Base-by-base conservation (phyloP, 1,140 invertebrate species). In the Drosophila nigromelanica region DNA sequence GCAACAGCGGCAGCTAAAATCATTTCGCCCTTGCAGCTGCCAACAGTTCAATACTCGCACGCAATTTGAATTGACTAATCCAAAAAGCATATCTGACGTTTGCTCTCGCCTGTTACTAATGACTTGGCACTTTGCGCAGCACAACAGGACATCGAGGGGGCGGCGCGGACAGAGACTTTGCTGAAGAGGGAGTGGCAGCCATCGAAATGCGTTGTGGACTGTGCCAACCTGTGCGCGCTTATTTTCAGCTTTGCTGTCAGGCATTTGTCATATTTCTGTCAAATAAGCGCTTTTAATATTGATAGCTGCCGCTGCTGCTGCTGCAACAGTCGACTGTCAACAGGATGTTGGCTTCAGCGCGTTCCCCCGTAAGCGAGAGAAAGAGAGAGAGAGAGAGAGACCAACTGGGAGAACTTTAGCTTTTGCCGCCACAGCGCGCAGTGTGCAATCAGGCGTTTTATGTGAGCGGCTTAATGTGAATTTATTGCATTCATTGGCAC, bases 241-340 rank as follows among this genome's bases (percentile, higher is more conserved):
- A 74, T 74, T 77, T 73, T 52, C 75, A 78, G 76, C 82, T 89
- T 83, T 75, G 69, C 76, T 89, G 83, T 89, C 83, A 89, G 73
- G 83, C 83, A 89, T 89, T 89, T 89, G 83, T 89, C 83, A 89
- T 89, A 89, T 89, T 89, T 89, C 83, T 89, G 83, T 89, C 83
- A 89, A 89, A 89, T 89, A 89, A 89, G 85, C 85, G 83, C 82
- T 89, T 89, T 89, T 89, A 89, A 89, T 89, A 89, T 89, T 89
- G 83, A 89, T 86, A 87, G 82, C 78, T 85, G 81, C 76, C 39
- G 67, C 58, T 66, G 66, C 73, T 58, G 51, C 58, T 40, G 45
- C 60, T 73, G 48, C 51, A 54, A 18, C 42, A 47, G 45, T 54
- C 62, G 58, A 79, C 79, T 89, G 83, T 83, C 76, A 83, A 87